Percentiles rank a stretch among this genome's conserved stretches.
phyloP scores from a whole-genome alignment of 2,888 invertebrate genomes.

The Chelonus formosanus region DNA sequence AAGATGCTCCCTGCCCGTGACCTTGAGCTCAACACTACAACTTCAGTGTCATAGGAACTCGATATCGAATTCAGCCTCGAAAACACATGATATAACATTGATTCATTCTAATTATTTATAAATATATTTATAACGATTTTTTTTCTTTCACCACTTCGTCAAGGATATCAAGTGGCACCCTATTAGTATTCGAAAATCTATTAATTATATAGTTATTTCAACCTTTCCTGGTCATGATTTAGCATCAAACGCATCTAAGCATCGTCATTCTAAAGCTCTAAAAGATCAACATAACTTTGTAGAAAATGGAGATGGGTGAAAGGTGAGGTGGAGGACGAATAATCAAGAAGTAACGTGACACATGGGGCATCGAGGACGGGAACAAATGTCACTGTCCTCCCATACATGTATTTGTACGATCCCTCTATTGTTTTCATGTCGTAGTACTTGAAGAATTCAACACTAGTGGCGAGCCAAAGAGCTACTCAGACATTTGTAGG shows the following conservation, averaged over 20 bases:
- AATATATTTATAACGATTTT: constrained; percentile 7
- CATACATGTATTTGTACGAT: constrained; percentile 38
- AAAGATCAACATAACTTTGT: constrained; percentile 34
- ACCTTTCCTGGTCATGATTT: too few species aligned
- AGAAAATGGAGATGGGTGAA: constrained; percentile 43
- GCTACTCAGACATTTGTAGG: constrained; percentile 20
- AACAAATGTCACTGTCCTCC: constrained; percentile 47
- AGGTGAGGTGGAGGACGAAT: constrained; percentile 40
- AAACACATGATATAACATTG: constrained; percentile 3
- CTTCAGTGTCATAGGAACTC: background rate
- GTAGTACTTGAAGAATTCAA: constrained; percentile 29
- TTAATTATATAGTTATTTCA: too few species aligned
- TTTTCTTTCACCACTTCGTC: background rate
- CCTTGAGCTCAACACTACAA: constrained; percentile 19
- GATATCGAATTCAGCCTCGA: constrained; percentile 2
- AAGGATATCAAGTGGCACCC: too few species aligned
- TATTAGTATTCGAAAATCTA: too few species aligned
- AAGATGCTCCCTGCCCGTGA: constrained; percentile 27
- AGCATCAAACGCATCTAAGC: too few species aligned
- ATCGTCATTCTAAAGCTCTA: constrained; percentile 1
- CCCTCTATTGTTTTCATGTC: constrained; percentile 38
- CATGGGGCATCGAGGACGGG: constrained; percentile 32
- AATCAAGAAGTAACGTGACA: constrained; percentile 28
- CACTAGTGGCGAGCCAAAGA: constrained; percentile 24
- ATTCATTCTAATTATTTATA: too few species aligned